These are phyloP conservation scores for Centrocercus urophasianus DNA, from an alignment of 2,113 vertebrate species.

Conservation along the genomic window DNA sequence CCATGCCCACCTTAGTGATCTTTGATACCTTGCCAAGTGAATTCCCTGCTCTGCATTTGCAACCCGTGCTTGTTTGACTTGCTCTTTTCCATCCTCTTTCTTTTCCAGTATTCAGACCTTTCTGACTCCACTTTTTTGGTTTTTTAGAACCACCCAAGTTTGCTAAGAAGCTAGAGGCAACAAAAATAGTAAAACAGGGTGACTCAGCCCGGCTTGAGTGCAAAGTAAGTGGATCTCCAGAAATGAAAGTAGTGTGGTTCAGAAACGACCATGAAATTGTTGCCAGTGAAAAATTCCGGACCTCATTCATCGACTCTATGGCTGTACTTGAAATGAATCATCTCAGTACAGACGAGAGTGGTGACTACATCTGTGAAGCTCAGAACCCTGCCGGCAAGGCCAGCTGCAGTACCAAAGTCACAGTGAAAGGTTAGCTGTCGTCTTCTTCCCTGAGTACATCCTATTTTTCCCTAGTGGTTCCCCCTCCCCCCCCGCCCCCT, in stretches of 20 bases:
- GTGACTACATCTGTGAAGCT: constrained; percentile 96
- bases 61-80: constrained; percentile 41
- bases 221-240: constrained; percentile 92
- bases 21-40: not conserved
- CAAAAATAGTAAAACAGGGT: constrained; percentile 90
- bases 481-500: not conserved
- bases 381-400: constrained; percentile 93
- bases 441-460: not conserved
- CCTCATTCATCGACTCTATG: constrained; percentile 88
- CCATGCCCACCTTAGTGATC: constrained; percentile 39
- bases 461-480: not conserved
- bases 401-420: constrained; percentile 93
- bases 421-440: constrained; percentile 92
- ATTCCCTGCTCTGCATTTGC: not conserved
- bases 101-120: not conserved
- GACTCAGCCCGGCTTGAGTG: constrained; percentile 90
- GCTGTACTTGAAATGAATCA: constrained; percentile 89
- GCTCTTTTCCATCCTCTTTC: constrained; percentile 14
- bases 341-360: constrained; percentile 86
- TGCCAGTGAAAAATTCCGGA: constrained; percentile 86
- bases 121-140: constrained; percentile 58
- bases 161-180: constrained; percentile 90
- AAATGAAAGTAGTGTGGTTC: constrained; percentile 92
- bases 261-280: constrained; percentile 90
- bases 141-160: constrained; percentile 96